Base-by-base conservation (phyloP, 1,140 invertebrate genomes). In the Bombyx mori region DNA sequence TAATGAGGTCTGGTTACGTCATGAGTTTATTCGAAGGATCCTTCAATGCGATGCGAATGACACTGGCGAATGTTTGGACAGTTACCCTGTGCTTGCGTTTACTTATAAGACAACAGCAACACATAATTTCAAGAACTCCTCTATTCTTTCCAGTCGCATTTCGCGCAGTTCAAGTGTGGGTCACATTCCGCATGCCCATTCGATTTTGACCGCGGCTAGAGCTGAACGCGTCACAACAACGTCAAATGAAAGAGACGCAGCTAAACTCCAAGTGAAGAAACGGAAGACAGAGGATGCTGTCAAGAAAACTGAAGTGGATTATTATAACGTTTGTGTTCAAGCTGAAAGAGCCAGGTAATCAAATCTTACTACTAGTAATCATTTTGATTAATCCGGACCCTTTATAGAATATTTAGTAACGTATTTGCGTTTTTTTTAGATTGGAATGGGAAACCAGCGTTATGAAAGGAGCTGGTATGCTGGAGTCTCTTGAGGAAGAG, bases 381-480 rank as follows among this genome's bases (percentile, higher is more conserved):
- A 35, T 35, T 35, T 35, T 35, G 1, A 4, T 35, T 4, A 35
- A 35, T 35, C 26, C 26, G 26, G 26, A 35, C 26, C 2, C 26
- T 35, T 35, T 35, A 4, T 35, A 35, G 2, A 35, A 2, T 18
- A 42, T 35, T 9, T 54, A 18, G 12, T n/a, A 18, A 52, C 6
- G 26, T 42, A 4, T 3, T 9, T 22, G 12, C 8, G 10, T n/a
- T 59, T 52, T 50, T 59, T 64, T 62, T 65, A 93, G 95, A 64
- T 88, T 96, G 62, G 97, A 98, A 83, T 98, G 97, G 94, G 97
- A 98, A 84, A 93, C 94, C 47, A 92, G 95, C 9, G 93, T 98
- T 7, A 89, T 93, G 49, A 94, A 95, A 71, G 96, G 95, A 4
- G 91, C 92, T 1, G 92, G 91, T 7, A 91, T 92, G 70, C 88